Percentiles rank a stretch among this genome's conserved stretches.
Conservation (phyloP, 2,113 vertebrate genomes). For the Zosterops pallidus region DNA sequence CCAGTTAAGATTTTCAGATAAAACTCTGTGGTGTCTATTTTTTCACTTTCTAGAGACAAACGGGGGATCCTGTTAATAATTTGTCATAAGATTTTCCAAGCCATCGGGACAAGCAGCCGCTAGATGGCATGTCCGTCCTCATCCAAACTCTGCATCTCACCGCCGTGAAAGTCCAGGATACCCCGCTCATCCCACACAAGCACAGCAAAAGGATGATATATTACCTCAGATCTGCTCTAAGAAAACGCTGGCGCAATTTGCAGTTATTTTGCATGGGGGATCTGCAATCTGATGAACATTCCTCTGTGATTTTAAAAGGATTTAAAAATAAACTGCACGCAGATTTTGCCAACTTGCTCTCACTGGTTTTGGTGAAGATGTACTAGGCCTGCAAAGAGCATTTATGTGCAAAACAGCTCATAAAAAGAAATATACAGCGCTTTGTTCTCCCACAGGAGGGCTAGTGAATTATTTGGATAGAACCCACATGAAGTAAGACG, state of each 20-base stretch:
- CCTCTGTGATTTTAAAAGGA: neutral
- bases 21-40: neutral
- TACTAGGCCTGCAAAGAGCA: slow-evolving; percentile 24
- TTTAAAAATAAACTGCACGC: slow-evolving; percentile 3
- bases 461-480: slow-evolving; percentile 51
- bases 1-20: neutral
- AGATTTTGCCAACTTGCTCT: slow-evolving; percentile 11
- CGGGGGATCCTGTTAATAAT: neutral
- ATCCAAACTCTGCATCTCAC: neutral
- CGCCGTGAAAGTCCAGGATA: neutral
- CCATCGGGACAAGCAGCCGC: neutral
- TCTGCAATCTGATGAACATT: slow-evolving; percentile 12
- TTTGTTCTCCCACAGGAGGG: slow-evolving; percentile 65
- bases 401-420: slow-evolving; percentile 57
- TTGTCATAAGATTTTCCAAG: neutral
- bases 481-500: slow-evolving; percentile 62
- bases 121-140: neutral
- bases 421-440: slow-evolving; percentile 54
- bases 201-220: neutral
- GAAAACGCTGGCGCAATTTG: neutral
- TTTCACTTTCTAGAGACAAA: neutral
- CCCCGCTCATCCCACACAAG: accelerated
- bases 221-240: neutral
- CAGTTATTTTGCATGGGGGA: neutral
- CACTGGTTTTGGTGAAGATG: slow-evolving; percentile 5